A percentile compares a stretch with the other conserved stretches of the same genome.
Conservation (phyloP, 2,113 vertebrate genomes). For the Orientallactaga bullata region DNA sequence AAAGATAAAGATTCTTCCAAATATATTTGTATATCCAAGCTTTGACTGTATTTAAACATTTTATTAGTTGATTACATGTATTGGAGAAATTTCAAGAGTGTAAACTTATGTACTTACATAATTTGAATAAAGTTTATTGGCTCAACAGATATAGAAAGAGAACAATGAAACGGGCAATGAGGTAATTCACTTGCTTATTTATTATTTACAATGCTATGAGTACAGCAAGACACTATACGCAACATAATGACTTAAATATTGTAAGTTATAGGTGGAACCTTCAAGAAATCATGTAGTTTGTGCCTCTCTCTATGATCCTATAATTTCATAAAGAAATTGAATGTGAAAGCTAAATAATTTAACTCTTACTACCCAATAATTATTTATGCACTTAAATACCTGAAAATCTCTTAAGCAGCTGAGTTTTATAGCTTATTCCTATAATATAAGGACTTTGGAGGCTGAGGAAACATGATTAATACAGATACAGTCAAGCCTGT, state of each 20-base stretch:
- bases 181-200: neutral
- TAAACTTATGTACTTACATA: neutral
- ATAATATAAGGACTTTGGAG: neutral
- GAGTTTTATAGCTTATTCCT: neutral
- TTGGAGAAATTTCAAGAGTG: neutral
- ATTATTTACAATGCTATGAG: neutral
- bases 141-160: neutral
- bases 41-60: constrained; percentile 1
- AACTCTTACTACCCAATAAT: neutral
- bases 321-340: neutral
- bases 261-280: neutral
- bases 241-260: neutral
- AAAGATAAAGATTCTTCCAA: constrained; percentile 4
- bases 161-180: neutral
- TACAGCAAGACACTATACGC: neutral
- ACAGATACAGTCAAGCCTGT: neutral
- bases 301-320: neutral
- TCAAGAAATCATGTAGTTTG: neutral
- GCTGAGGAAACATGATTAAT: no score
- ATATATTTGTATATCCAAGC: neutral
- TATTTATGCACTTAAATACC: neutral
- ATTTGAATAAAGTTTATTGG: neutral
- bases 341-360: neutral
- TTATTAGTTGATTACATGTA: neutral
- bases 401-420: neutral